A percentile compares a stretch with the other conserved stretches of the same genome.
These are phyloP conservation scores for Cydia pomonella DNA, from an alignment of 1,140 invertebrate species.

Conservation along the genomic window DNA sequence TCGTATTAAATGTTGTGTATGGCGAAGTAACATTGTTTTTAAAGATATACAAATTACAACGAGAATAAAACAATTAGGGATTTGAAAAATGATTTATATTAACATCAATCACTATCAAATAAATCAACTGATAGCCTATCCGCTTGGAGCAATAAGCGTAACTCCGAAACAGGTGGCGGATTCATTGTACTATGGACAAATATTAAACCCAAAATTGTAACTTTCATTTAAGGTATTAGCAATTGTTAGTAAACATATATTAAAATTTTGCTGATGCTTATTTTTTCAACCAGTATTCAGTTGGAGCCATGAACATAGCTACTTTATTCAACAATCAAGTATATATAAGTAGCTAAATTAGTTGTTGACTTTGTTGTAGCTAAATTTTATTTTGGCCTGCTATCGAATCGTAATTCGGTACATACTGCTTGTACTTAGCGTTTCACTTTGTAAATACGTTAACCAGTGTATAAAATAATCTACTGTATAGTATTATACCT, in stretches of 20 bases:
- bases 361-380: slow-evolving; percentile 1
- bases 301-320: neutral
- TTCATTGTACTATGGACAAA: neutral
- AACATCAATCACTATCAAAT: neutral
- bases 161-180: neutral
- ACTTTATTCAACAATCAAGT: neutral
- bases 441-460: slow-evolving; percentile 73
- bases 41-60: neutral
- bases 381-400: neutral
- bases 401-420: neutral
- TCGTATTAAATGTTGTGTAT: slow-evolving; percentile 17
- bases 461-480: slow-evolving; percentile 71
- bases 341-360: slow-evolving; percentile 4
- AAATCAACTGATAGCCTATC: neutral
- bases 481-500: slow-evolving; percentile 76
- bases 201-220: neutral
- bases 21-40: slow-evolving; percentile 13
- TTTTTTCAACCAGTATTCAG: neutral
- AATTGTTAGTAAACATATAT: neutral
- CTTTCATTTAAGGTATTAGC: slow-evolving; percentile 9
- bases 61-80: slow-evolving; percentile 11
- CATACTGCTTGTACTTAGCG: slow-evolving; percentile 23
- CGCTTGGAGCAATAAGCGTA: neutral
- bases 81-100: neutral
- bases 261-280: neutral